Percentiles rank a stretch among this genome's conserved stretches.
Evolutionary conservation across 2,888 invertebrate species (phyloP).

Genomic region (Drosophila yooni): DNA sequence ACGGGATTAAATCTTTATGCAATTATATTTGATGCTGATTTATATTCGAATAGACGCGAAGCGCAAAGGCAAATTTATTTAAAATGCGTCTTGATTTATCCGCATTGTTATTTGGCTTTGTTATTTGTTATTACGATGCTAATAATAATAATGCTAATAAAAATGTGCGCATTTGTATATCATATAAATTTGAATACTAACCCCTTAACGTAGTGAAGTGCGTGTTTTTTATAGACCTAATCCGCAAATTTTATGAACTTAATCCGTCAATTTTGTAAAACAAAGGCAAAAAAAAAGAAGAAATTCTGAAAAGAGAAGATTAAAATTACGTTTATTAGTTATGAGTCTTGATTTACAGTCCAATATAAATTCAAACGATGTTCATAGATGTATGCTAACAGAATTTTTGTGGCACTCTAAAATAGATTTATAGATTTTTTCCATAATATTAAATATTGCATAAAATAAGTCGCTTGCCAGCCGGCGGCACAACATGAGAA

Average conservation of each 20-base stretch:
- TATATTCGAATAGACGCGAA: constrained; percentile 26
- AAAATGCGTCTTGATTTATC: constrained; percentile 64
- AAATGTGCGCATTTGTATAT: constrained; percentile 34
- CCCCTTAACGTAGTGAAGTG: constrained; percentile 52
- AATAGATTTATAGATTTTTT: neutral
- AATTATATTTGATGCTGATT: constrained; percentile 63
- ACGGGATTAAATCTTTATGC: constrained; percentile 70
- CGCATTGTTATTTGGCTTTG: constrained; percentile 9
- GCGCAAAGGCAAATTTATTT: constrained; percentile 52
- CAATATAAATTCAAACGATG: neutral
- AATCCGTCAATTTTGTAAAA: constrained; percentile 62
- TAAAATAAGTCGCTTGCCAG: neutral
- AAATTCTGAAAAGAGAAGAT: constrained; percentile 63
- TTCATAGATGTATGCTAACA: neutral
- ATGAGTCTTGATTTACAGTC: constrained; percentile 15
- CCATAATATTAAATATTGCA: neutral
- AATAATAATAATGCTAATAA: constrained; percentile 56
- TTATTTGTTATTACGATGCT: constrained; percentile 26
- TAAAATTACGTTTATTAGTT: constrained; percentile 30
- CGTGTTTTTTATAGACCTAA: constrained; percentile 65
- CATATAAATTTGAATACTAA: constrained; percentile 61
- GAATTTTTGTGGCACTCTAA: neutral
- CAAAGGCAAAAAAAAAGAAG: constrained; percentile 26
- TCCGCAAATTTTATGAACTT: constrained; percentile 55
- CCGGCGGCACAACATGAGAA: constrained; percentile 3